phyloP scores from a whole-genome alignment of 2,113 vertebrate species.

The Sylvilagus bachmani region DNA sequence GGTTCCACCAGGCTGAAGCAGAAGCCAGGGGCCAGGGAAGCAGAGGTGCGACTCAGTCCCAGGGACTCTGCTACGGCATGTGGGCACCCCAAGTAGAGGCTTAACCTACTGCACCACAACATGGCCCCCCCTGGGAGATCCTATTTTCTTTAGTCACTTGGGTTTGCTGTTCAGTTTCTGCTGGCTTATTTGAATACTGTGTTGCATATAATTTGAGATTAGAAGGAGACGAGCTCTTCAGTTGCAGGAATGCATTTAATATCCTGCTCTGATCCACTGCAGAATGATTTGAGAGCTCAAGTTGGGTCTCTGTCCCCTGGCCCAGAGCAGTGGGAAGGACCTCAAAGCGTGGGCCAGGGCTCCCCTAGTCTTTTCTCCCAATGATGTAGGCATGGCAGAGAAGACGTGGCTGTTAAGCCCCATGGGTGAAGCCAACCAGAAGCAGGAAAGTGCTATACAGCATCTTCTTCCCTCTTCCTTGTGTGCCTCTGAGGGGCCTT shows the following conservation, averaged over 20 bases:
- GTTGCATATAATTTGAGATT: neutral
- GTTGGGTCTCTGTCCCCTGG: neutral
- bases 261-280: neutral
- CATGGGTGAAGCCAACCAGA: neutral
- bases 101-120: too few species aligned
- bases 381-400: neutral
- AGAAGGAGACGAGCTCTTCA: neutral
- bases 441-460: neutral
- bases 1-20: too few species aligned
- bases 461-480: neutral
- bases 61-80: too few species aligned
- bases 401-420: neutral
- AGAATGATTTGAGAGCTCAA: neutral
- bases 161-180: neutral
- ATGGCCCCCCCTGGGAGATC: too few species aligned
- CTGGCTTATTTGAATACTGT: neutral
- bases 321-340: neutral
- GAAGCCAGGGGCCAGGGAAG: too few species aligned
- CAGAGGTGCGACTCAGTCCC: too few species aligned
- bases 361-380: neutral
- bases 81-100: too few species aligned
- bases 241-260: neutral
- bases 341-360: neutral
- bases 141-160: neutral
- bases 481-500: neutral